These are phyloP conservation scores for Crossaster papposus DNA, from an alignment of 53 echinoderm and acorn worm species.

Conservation along the genomic window DNA sequence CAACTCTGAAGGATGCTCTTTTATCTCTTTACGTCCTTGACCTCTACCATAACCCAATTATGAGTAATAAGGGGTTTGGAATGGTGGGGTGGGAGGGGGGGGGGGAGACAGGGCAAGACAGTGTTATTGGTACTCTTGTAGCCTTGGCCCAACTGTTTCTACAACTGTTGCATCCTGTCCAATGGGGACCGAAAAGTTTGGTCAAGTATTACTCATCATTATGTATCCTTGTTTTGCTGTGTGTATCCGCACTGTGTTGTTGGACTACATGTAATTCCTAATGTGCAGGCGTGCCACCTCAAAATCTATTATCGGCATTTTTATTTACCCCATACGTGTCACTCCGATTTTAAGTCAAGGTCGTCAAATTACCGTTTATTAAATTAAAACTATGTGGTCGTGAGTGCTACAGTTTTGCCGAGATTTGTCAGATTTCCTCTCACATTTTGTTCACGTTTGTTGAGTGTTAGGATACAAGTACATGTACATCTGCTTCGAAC, in stretches of 20 bases:
- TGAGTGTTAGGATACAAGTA: not conserved
- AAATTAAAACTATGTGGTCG: slow-evolving; percentile 34
- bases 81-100: not conserved
- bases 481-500: not conserved
- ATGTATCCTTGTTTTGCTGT: not conserved
- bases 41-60: slow-evolving; percentile 28
- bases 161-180: slow-evolving; percentile 36
- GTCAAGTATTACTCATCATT: slow-evolving; percentile 19
- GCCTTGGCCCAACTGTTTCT: slow-evolving; percentile 40
- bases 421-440: slow-evolving; percentile 31
- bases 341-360: slow-evolving; percentile 41
- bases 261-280: slow-evolving; percentile 5
- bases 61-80: slow-evolving; percentile 27
- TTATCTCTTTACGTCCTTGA: slow-evolving; percentile 13
- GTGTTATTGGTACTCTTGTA: not conserved
- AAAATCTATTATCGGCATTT: slow-evolving; percentile 3
- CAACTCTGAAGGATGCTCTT: not conserved
- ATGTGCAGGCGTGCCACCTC: not conserved
- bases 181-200: not conserved
- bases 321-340: not conserved
- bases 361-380: slow-evolving; percentile 27
- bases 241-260: not conserved
- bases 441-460: not conserved
- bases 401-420: not conserved
- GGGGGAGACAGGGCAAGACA: not conserved